Evolutionary conservation across 2,113 vertebrate genomes (phyloP), one percentile per base, ranked within the genome.

Genomic region (Siniperca chuatsi): DNA sequence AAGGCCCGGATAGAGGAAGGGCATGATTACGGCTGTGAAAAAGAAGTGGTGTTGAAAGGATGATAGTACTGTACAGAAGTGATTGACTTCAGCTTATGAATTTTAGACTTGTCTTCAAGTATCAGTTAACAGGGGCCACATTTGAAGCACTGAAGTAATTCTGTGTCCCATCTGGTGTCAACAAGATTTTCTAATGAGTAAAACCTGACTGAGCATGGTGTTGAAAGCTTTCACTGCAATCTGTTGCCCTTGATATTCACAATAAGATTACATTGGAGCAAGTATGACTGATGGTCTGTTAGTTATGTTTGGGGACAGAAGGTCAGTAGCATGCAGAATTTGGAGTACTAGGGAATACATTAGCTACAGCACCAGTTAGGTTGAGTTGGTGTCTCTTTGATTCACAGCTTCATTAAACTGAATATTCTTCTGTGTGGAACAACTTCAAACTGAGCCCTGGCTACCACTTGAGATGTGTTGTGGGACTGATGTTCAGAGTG

Each of bases 381-480:
- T 80, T 40, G 48, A 78, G 48, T 61, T 4, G 75, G 69, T 65
- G 50, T 60, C 35, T 79, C 76, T 87, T 79, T 85, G 83, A 89
- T 82, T 58, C 79, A 69, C 57, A 71, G 87, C 42, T 85, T 90
- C 84, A 89, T 92, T 88, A 88, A 79, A 74, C 55, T 29, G 20
- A 74, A 76, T 3, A 37, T n/a, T 58, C 57, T 40, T 82, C 64
- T 48, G 58, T 62, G 55, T 64, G 52, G 75, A 78, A 55, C 48
- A 64, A 48, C 66, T 75, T 90, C 68, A 72, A 74, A 40, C 21
- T 3, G 23, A 84, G 66, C 62, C 58, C 15, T 54, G 65, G 66
- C 75, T 62, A 12, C 15, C n/a, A 62, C 48, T 75, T 48, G 0
- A 79, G 79, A 67, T 0, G 16, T 35, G 44, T 71, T 50, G 65